Percentiles rank a stretch among this genome's conserved stretches.
These are phyloP conservation scores for Oscheius myriophilus DNA, from an alignment of 2,888 invertebrate genomes.

Conservation along the genomic window DNA sequence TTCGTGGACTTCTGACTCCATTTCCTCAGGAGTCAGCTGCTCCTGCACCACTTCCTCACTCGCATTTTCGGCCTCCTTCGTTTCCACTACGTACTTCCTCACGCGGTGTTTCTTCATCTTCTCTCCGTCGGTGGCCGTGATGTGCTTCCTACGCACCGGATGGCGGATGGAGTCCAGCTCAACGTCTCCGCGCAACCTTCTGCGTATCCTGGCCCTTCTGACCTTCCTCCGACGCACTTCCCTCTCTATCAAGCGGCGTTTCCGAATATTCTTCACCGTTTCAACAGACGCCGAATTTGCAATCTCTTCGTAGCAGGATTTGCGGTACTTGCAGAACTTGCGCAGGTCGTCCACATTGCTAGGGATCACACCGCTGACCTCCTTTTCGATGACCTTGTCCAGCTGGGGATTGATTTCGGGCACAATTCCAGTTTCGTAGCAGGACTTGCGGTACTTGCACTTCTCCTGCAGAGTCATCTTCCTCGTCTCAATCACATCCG, in stretches of 20 bases:
- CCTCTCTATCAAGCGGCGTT: slow-evolving; percentile 43
- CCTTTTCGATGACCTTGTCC: slow-evolving; percentile 34
- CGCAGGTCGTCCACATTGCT: slow-evolving; percentile 48
- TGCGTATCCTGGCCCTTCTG: slow-evolving; percentile 32
- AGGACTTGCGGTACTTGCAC: slow-evolving; percentile 65
- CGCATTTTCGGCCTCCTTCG: slow-evolving; percentile 25
- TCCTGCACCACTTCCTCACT: slow-evolving; percentile 34
- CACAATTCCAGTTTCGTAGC: slow-evolving; percentile 61
- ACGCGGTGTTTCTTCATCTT: slow-evolving; percentile 3
- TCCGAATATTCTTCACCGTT: slow-evolving; percentile 46
- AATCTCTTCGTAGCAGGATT: slow-evolving; percentile 57
- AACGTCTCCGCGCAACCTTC: slow-evolving; percentile 9
- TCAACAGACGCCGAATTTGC: slow-evolving; percentile 45
- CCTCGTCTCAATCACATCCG: slow-evolving; percentile 44
- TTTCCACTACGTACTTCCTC: slow-evolving; percentile 33
- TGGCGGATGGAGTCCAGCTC: slow-evolving; percentile 10
- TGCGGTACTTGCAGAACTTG: slow-evolving; percentile 59
- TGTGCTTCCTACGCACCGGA: neutral
- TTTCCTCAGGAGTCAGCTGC: slow-evolving; percentile 21
- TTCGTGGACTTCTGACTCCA: slow-evolving; percentile 21
- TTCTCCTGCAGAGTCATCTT: slow-evolving; percentile 48
- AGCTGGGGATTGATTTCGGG: slow-evolving; percentile 44
- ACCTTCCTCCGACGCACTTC: slow-evolving; percentile 40
- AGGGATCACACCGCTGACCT: slow-evolving; percentile 41
- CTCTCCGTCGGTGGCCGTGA: slow-evolving; percentile 15